These are phyloP conservation scores for Uloborus diversus DNA, from an alignment of 1,140 invertebrate genomes.

Conservation along the genomic window DNA sequence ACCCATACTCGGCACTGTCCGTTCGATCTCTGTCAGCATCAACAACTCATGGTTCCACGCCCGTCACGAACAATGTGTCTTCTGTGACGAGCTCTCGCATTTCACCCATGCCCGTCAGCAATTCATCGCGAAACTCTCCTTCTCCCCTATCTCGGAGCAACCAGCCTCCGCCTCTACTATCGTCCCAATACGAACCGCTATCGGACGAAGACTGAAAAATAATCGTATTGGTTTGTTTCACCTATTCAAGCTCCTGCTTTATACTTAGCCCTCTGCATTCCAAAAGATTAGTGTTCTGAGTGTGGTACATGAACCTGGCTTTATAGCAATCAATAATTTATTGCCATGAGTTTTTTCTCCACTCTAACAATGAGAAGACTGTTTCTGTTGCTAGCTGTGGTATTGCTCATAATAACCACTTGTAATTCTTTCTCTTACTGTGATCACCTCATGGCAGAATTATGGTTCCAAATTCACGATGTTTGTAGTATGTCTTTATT, in stretches of 20 bases:
- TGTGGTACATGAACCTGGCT: constrained; percentile 48
- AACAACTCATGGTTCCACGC: constrained; percentile 65
- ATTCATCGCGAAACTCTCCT: constrained; percentile 40
- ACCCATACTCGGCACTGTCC: constrained; percentile 72
- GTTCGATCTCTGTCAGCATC: constrained; percentile 66
- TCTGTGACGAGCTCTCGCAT: constrained; percentile 26
- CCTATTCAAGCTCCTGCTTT: constrained; percentile 12
- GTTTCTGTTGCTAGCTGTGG: constrained; percentile 10
- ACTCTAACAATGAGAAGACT: not conserved
- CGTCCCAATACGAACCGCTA: constrained; percentile 84
- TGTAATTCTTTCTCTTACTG: constrained; percentile 40
- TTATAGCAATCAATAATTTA: not conserved
- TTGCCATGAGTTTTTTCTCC: not conserved
- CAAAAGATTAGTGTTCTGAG: constrained; percentile 13
- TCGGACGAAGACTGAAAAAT: constrained; percentile 83
- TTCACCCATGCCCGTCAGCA: constrained; percentile 26
- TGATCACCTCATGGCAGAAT: constrained; percentile 42
- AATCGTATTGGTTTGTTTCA: not conserved
- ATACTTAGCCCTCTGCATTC: constrained; percentile 49
- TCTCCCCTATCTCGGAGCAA: constrained; percentile 34
- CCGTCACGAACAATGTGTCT: constrained; percentile 66
- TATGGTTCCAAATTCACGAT: constrained; percentile 41
- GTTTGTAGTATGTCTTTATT: constrained; percentile 5
- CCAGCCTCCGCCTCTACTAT: constrained; percentile 80
- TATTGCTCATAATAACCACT: constrained; percentile 49